phyloP scores from a whole-genome alignment of 2,113 vertebrate genomes.

The Pollachius pollachius region DNA sequence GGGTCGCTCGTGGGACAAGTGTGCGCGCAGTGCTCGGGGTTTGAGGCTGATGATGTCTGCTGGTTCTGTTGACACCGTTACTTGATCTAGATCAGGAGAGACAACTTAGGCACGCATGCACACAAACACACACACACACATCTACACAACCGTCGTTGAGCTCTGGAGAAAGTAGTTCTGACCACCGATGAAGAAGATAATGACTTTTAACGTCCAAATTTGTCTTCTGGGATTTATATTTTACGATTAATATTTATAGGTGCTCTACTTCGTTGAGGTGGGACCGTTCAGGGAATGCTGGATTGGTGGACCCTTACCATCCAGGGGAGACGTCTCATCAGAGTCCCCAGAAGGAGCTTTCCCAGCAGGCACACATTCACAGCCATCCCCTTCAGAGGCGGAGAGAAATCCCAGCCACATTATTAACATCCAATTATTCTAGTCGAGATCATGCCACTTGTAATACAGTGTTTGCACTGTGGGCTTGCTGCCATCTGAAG shows the following conservation, averaged over 20 bases:
- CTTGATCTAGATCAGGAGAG: conserved; percentile 48
- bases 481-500: too few relatives aligned
- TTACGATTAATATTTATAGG: too few relatives aligned
- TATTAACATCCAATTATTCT: too few relatives aligned
- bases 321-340: conserved; percentile 64
- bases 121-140: too few relatives aligned
- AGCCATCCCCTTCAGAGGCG: conserved; percentile 65
- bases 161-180: too few relatives aligned
- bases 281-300: too few relatives aligned
- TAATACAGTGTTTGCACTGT: background rate
- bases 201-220: background rate
- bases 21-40: conserved; percentile 65
- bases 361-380: conserved; percentile 51
- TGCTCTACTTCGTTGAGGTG: too few relatives aligned
- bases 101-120: too few relatives aligned
- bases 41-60: conserved; percentile 66
- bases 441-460: too few relatives aligned
- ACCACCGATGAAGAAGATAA: background rate
- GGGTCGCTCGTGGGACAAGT: conserved; percentile 75
- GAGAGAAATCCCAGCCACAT: conserved; percentile 19
- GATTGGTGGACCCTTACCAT: conserved; percentile 54
- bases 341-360: conserved; percentile 56
- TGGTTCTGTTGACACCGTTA: conserved; percentile 54
- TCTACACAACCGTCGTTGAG: too few relatives aligned
- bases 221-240: background rate